Evolutionary conservation across 1,140 invertebrate genomes (phyloP).

Genomic region (Brachionus manjavacas): DNA sequence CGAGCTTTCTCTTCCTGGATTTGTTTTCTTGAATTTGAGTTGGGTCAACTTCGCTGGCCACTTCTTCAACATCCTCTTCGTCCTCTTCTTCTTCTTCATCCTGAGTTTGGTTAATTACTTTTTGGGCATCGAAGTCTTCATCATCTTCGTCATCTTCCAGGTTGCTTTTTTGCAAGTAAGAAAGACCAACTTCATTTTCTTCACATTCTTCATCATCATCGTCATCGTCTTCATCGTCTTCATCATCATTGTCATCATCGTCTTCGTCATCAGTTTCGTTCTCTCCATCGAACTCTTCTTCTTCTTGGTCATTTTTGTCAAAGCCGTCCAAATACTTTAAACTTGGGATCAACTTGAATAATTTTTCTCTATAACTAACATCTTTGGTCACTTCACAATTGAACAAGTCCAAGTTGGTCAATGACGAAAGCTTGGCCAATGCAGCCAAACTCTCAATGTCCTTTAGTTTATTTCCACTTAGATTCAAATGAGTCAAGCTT

Average conservation of each 20-base stretch:
- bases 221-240: constrained; percentile 50
- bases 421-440: constrained; percentile 65
- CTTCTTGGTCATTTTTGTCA: constrained; percentile 59
- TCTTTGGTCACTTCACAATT: constrained; percentile 87
- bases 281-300: constrained; percentile 58
- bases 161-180: constrained; percentile 68
- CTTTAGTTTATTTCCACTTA: constrained; percentile 94
- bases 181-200: constrained; percentile 63
- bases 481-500: constrained; percentile 81
- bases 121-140: constrained; percentile 60
- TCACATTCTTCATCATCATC: constrained; percentile 60
- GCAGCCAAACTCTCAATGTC: constrained; percentile 84
- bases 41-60: constrained; percentile 27
- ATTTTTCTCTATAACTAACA: constrained; percentile 85
- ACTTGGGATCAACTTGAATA: constrained; percentile 81
- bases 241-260: constrained; percentile 55
- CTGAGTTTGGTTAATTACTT: constrained; percentile 59
- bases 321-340: constrained; percentile 89
- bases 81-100: constrained; percentile 62
- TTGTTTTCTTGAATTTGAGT: background rate
- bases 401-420: constrained; percentile 77
- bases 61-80: constrained; percentile 59
- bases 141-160: constrained; percentile 64
- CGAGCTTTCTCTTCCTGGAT: constrained; percentile 67
- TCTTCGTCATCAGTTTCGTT: constrained; percentile 44